Conservation (phyloP, 2,113 vertebrate species). For the Aplodontia rufa region DNA sequence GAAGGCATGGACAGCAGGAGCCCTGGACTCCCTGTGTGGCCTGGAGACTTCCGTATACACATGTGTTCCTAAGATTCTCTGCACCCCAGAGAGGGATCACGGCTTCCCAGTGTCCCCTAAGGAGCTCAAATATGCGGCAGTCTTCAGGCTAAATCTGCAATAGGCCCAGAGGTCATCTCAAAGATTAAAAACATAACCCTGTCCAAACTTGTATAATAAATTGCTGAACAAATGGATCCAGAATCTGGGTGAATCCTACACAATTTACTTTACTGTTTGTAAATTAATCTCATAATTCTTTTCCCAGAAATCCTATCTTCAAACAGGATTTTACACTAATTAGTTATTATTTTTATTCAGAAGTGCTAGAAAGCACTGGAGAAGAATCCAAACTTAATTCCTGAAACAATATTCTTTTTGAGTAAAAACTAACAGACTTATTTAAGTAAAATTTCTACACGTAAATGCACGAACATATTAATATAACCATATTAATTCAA, state of each 20-base stretch:
- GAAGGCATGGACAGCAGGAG: not conserved
- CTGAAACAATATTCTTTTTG: conserved; percentile 14
- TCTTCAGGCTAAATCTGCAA: not conserved
- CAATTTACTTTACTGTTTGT: conserved; percentile 5
- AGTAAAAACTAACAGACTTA: conserved; percentile 47
- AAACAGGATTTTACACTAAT: conserved; percentile 54
- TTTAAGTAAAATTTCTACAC: not conserved
- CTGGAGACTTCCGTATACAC: not conserved
- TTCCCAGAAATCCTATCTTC: conserved; percentile 18
- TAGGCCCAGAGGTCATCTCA: not conserved
- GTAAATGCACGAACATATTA: not conserved
- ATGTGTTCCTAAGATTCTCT: not conserved
- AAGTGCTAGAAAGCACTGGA: not conserved
- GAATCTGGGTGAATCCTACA: not conserved
- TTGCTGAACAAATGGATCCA: conserved; percentile 16
- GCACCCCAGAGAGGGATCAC: not conserved
- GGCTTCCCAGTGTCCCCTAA: not conserved
- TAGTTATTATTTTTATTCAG: conserved; percentile 46
- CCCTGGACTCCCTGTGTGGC: not conserved
- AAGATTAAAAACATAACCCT: not conserved
- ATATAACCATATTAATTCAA: not conserved
- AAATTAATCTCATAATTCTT: conserved; percentile 47
- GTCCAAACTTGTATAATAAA: conserved; percentile 13
- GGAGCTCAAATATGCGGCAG: not conserved
- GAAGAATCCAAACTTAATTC: conserved; percentile 33